These are phyloP conservation scores for Lasioglossum marginatum DNA, from an alignment of 2,888 invertebrate species.

Conservation along the genomic window DNA sequence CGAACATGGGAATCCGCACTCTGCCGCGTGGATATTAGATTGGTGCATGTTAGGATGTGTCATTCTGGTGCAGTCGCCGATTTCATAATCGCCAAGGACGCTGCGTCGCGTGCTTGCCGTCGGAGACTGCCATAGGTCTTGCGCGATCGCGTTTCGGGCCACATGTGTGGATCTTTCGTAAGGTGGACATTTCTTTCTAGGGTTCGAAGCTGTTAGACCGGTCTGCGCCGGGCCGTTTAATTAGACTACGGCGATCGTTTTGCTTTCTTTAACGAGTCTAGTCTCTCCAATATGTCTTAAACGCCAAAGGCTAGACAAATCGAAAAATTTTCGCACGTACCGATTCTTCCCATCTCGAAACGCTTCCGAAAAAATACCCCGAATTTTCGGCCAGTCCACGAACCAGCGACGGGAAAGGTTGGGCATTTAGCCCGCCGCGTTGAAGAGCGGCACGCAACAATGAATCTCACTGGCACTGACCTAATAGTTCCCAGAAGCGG, in stretches of 20 bases:
- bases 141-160: neutral
- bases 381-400: neutral
- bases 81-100: neutral
- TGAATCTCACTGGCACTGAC: neutral
- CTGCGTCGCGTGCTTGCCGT: neutral
- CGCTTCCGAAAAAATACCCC: neutral
- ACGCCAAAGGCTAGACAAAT: neutral
- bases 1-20: neutral
- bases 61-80: neutral
- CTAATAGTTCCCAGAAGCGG: conserved; percentile 6
- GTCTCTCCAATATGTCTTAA: neutral
- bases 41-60: neutral
- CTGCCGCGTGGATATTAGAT: neutral
- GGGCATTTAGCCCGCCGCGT: neutral
- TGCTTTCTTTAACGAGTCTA: too few relatives aligned
- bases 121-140: neutral
- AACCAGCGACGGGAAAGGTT: neutral
- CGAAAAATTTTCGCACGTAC: neutral
- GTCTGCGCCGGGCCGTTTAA: too few relatives aligned
- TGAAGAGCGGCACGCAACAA: neutral
- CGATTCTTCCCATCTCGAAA: neutral
- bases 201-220: neutral
- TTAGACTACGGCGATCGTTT: too few relatives aligned
- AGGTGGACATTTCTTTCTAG: neutral
- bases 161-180: neutral